Conservation (phyloP, 2,797 vertebrate species). For the Diplodus sargus region DNA sequence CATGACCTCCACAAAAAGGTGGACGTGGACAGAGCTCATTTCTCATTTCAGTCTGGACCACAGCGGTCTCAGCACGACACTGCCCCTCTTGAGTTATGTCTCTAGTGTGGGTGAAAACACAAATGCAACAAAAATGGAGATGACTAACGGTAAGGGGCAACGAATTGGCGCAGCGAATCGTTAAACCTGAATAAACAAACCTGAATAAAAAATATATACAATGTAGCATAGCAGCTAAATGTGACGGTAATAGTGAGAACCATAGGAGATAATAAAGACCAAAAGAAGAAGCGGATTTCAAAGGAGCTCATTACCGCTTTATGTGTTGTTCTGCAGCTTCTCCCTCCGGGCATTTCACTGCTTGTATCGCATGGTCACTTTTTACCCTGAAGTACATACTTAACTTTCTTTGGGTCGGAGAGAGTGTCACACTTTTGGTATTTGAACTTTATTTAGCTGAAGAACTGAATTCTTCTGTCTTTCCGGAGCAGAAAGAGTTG, state of each 20-base stretch:
- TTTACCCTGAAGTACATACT: background rate
- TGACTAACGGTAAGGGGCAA: background rate
- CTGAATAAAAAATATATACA: background rate
- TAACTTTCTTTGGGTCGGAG: background rate
- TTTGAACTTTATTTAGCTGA: slow-evolving; percentile 14
- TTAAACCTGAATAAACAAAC: background rate
- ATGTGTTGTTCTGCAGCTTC: slow-evolving; percentile 25
- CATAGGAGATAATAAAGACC: background rate
- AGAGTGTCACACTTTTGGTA: background rate
- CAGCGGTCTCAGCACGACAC: background rate
- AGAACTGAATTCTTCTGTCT: slow-evolving; percentile 9
- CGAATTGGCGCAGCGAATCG: background rate
- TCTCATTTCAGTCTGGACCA: background rate
- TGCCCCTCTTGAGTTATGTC: background rate
- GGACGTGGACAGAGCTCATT: background rate
- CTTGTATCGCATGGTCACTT: slow-evolving; percentile 8
- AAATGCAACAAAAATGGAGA: background rate
- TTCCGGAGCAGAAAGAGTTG: slow-evolving; percentile 12
- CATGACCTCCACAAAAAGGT: background rate
- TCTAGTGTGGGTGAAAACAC: background rate
- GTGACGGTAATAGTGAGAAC: background rate
- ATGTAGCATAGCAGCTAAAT: background rate
- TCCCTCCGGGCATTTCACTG: slow-evolving; percentile 8
- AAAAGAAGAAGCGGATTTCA: slow-evolving; percentile 8
- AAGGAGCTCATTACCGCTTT: slow-evolving; percentile 12